Evolutionary conservation across 2,888 invertebrate species (phyloP).

Genomic region (Horisme vitalbata): DNA sequence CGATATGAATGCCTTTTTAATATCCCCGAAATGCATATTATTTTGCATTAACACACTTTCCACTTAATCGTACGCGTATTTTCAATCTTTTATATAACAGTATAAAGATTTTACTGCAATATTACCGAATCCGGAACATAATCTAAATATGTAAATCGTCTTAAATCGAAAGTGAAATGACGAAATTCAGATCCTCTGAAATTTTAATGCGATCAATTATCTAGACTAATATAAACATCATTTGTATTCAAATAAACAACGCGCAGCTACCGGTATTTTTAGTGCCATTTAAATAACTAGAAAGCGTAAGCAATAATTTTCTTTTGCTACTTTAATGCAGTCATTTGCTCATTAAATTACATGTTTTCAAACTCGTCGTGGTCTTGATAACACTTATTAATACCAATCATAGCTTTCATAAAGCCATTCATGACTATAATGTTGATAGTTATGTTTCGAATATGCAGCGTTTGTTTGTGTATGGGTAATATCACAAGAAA

Average conservation of each 20-base stretch:
- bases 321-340: constrained; percentile 27
- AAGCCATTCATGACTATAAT: constrained; percentile 13
- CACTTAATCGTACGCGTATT: constrained; percentile 22
- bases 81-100: constrained; percentile 38
- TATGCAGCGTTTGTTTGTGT: constrained; percentile 15
- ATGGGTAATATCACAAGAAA: constrained; percentile 32
- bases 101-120: constrained; percentile 30
- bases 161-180: constrained; percentile 41
- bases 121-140: constrained; percentile 39
- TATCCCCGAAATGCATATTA: constrained; percentile 29
- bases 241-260: constrained; percentile 23
- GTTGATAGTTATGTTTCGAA: constrained; percentile 13
- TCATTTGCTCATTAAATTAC: constrained; percentile 32
- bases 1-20: constrained; percentile 13
- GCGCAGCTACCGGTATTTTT: constrained; percentile 22
- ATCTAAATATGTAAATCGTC: constrained; percentile 40
- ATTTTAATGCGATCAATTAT: constrained; percentile 30
- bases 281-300: constrained; percentile 28
- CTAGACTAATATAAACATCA: constrained; percentile 24
- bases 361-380: constrained; percentile 28
- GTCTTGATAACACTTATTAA: constrained; percentile 32
- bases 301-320: constrained; percentile 34
- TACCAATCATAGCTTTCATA: constrained; percentile 28
- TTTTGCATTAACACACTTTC: constrained; percentile 31
- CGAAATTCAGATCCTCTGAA: constrained; percentile 34